Conservation (phyloP, 2,113 vertebrate species). For the Synchiropus splendidus region DNA sequence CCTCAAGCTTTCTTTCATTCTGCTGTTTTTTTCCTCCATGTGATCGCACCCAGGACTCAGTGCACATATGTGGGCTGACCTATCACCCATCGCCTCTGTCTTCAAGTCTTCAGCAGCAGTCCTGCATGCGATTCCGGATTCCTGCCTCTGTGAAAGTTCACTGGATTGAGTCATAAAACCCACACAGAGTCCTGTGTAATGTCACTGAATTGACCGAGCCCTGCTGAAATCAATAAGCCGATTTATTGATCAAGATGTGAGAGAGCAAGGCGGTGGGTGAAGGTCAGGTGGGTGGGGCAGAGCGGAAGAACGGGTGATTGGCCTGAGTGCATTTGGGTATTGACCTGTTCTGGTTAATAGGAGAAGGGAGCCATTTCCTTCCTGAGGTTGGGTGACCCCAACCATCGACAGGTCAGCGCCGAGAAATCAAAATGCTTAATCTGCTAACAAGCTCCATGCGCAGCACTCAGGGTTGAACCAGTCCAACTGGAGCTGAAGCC, state of each 20-base stretch:
- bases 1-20: slow-evolving; percentile 8
- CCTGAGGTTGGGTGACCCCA: slow-evolving; percentile 50
- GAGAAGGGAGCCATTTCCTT: slow-evolving; percentile 48
- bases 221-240: slow-evolving; percentile 20
- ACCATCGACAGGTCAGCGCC: slow-evolving; percentile 21
- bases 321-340: slow-evolving; percentile 40
- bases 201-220: no score
- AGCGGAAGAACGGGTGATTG: slow-evolving; percentile 10
- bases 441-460: slow-evolving; percentile 29
- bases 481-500: background rate
- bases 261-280: slow-evolving; percentile 13
- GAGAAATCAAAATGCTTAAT: slow-evolving; percentile 24
- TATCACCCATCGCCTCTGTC: slow-evolving; percentile 3
- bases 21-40: slow-evolving; percentile 7
- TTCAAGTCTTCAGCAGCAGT: slow-evolving; percentile 8
- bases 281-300: slow-evolving; percentile 7
- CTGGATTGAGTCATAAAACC: slow-evolving; percentile 11
- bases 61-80: slow-evolving; percentile 12
- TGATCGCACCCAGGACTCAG: slow-evolving; percentile 2
- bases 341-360: slow-evolving; percentile 30
- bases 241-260: slow-evolving; percentile 22
- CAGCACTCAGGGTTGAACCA: slow-evolving; percentile 7
- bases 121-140: slow-evolving; percentile 12
- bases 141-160: slow-evolving; percentile 11
- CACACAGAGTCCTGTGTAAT: background rate